phyloP scores from a whole-genome alignment of 2,113 vertebrate species.

The Pteropus alecto region DNA sequence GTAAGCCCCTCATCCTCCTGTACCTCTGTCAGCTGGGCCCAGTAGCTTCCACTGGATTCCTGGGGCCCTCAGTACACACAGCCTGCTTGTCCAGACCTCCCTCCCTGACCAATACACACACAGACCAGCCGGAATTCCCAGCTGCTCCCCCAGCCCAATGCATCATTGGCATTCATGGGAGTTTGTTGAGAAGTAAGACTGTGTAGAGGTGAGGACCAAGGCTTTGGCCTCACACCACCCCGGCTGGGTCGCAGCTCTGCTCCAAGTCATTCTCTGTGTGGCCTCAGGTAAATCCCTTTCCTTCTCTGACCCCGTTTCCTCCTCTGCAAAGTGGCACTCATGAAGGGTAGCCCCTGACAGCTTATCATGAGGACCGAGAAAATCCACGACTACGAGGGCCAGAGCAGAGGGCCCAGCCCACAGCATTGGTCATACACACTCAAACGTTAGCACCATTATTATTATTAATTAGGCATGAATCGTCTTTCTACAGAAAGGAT shows the following conservation, averaged over 20 bases:
- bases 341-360: fast-evolving
- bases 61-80: neutral
- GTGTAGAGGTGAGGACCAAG: fast-evolving
- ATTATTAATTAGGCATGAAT: neutral
- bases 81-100: neutral
- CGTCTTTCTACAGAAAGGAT: neutral
- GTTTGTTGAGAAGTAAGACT: neutral
- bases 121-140: neutral
- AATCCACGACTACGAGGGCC: fast-evolving
- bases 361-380: neutral
- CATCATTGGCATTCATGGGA: fast-evolving
- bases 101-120: too few species aligned
- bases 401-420: neutral
- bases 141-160: neutral
- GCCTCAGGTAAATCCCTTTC: neutral
- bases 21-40: neutral
- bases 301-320: neutral
- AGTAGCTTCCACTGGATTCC: neutral
- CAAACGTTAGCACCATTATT: fast-evolving
- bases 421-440: fast-evolving
- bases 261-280: neutral
- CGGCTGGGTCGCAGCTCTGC: neutral
- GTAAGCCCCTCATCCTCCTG: neutral
- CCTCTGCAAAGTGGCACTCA: neutral
- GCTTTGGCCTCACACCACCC: neutral